Base-by-base conservation (phyloP, 2,113 vertebrate genomes). In the Sinocyclocheilus anshuiensis region DNA sequence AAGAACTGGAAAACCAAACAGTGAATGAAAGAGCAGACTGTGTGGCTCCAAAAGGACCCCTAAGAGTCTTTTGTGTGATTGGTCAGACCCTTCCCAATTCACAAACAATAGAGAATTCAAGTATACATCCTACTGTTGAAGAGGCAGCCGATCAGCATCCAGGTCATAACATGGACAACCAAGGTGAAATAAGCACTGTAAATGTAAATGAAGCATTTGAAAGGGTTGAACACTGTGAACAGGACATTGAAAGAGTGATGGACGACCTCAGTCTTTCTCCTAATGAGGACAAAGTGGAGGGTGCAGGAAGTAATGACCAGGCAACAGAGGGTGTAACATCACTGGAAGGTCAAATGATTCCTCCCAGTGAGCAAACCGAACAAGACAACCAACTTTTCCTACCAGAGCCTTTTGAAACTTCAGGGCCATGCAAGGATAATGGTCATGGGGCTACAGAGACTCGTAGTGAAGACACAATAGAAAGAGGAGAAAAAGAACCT, bases 21-120 rank as follows among this genome's bases (percentile, higher is more conserved):
- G 8, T 42, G 7, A 42, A 42, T 42, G 42, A 42, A 42, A 42
- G 42, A 1, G 42, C 42, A 42, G 42, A 42, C 7, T 42, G 42
- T 42, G 7, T 42, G 42, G 57, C 22, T 12, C 57, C 57, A 29
- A 82, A 67, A 82, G 63, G 12, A 50, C 42, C 84, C 50, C 72
- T 86, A 39, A 91, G 78, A 48, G 84, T 91, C 29, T 92, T 91
- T 89, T 92, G 87, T 86, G 83, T 92, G 84, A 88, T 90, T 81
- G 89, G 89, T 75, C 92, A 93, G 87, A 92, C 88, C 0, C 74
- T 90, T 81, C 87, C 90, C 53, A 45, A 10, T 10, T 85, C 91
- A 75, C 22, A 86, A 76, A 3, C 53, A 18, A 53, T 29, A 0
- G 50, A 90, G 67, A 75, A 26, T 84, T 88, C 87, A 36, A 72